Base-by-base conservation (phyloP, 37 sponge, comb jelly and placozoan genomes). In the Chondrilla cf. caribensis region DNA sequence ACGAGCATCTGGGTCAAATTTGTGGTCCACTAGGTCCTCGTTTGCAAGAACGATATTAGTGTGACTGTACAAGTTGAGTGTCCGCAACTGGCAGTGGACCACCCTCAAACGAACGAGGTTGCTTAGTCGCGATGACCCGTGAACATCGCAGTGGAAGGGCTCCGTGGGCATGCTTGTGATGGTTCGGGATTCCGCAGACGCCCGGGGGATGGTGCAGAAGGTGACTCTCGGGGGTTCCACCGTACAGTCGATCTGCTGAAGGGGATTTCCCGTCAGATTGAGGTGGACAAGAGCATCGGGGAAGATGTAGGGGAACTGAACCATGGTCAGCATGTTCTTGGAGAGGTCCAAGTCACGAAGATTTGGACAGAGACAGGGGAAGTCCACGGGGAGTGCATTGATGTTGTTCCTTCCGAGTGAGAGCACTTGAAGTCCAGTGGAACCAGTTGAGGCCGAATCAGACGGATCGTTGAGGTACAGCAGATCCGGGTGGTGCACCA, bases 321-420 rank as follows among this genome's bases (percentile, higher is more conserved):
- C 75, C 2, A 64, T 57, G 5, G 79, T 40, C 58, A 94, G 83
- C 28, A 79, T 22, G 77, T 94, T 94, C 70, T 83, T 58, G 5
- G 87, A 84, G 38, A 94, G 80, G 70, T 91, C 85, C 9, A 94
- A 77, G 2, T 89, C 84, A 1, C 72, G 41, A 3, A 94, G 81
- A 41, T 91, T 91, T 8, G 95, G 95, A 35, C 89, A 88, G 25
- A 94, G 85, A 58, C 95, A 94, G 47, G 95, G 85, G 2, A 94
- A 58, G 76, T 86, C 88, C 31, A 76, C 79, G 0, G 95, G 95
- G 11, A 94, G 76, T 60, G 58, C 54, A 0, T 58, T 71, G 22
- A 94, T 82, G n/a, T 28, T 22, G 44, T 94, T 94, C 38, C 86
- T 58, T 29, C 92, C 89, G 17, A 94, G 73, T 40, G 89, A 81